These are phyloP conservation scores for Crocidura indochinensis DNA, from an alignment of 2,797 vertebrate species.

Conservation along the genomic window DNA sequence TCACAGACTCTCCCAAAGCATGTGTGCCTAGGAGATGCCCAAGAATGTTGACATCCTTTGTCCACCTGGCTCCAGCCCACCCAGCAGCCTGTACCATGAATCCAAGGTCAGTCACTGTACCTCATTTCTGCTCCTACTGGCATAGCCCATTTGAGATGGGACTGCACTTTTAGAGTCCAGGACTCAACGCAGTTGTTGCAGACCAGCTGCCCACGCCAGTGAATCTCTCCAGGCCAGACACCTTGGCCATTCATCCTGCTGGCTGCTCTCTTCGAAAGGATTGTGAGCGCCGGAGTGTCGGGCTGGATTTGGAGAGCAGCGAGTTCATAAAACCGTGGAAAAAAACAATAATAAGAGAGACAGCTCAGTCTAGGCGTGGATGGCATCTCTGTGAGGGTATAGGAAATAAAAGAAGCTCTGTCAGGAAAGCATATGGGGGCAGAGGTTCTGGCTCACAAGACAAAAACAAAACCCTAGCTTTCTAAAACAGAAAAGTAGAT, in stretches of 20 bases:
- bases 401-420: slow-evolving; percentile 56
- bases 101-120: background rate
- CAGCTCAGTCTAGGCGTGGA: background rate
- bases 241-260: background rate
- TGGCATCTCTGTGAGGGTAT: background rate
- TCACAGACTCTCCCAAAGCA: too few relatives aligned
- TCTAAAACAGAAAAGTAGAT: background rate
- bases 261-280: background rate
- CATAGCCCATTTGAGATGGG: background rate
- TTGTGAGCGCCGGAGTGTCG: background rate
- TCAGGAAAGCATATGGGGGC: background rate
- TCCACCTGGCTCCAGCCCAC: background rate
- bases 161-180: slow-evolving; percentile 34
- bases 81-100: background rate
- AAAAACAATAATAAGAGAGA: slow-evolving; percentile 39
- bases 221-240: slow-evolving; percentile 19
- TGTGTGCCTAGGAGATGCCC: background rate
- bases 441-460: background rate
- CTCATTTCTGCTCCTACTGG: background rate
- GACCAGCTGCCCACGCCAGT: background rate
- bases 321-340: slow-evolving; percentile 22
- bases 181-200: slow-evolving; percentile 15
- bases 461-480: background rate
- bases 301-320: background rate
- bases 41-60: background rate